Evolutionary conservation across 2,888 invertebrate species (phyloP).

Genomic region (Linyphia triangularis): DNA sequence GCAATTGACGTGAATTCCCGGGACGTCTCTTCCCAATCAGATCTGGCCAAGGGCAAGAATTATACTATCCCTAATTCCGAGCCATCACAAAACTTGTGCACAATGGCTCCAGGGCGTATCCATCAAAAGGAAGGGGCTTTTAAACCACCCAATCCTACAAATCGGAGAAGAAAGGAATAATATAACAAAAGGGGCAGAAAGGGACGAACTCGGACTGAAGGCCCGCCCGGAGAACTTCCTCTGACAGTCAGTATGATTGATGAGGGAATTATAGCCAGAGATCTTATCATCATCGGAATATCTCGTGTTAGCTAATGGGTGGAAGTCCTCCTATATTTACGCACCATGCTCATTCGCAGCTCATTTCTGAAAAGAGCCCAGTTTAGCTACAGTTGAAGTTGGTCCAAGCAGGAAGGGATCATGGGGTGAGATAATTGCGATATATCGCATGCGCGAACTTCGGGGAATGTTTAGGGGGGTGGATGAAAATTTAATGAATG

Average conservation of each 20-base stretch:
- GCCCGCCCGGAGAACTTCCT: slow-evolving; percentile 14
- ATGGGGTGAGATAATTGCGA: slow-evolving; percentile 23
- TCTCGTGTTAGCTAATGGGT: slow-evolving; percentile 68
- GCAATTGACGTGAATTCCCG: not conserved
- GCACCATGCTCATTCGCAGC: slow-evolving; percentile 5
- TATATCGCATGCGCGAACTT: slow-evolving; percentile 18
- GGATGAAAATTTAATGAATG: slow-evolving; percentile 18
- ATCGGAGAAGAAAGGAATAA: slow-evolving; percentile 31
- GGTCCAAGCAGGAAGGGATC: slow-evolving; percentile 17
- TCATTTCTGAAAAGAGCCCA: slow-evolving; percentile 10
- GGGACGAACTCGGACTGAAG: not conserved
- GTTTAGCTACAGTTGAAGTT: slow-evolving; percentile 28
- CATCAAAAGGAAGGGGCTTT: slow-evolving; percentile 10
- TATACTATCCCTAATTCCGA: not conserved
- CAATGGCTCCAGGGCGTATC: not conserved
- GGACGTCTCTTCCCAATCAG: not conserved
- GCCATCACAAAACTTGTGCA: not conserved
- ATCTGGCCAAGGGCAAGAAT: not conserved
- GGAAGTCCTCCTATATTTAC: not conserved
- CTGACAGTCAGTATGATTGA: slow-evolving; percentile 65
- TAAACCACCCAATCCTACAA: slow-evolving; percentile 47
- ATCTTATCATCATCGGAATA: slow-evolving; percentile 63
- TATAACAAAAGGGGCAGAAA: not conserved
- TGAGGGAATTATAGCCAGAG: slow-evolving; percentile 57
- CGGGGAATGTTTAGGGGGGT: not conserved